Evolutionary conservation across 2,888 invertebrate genomes (phyloP).

Genomic region (Lasioglossum morio): DNA sequence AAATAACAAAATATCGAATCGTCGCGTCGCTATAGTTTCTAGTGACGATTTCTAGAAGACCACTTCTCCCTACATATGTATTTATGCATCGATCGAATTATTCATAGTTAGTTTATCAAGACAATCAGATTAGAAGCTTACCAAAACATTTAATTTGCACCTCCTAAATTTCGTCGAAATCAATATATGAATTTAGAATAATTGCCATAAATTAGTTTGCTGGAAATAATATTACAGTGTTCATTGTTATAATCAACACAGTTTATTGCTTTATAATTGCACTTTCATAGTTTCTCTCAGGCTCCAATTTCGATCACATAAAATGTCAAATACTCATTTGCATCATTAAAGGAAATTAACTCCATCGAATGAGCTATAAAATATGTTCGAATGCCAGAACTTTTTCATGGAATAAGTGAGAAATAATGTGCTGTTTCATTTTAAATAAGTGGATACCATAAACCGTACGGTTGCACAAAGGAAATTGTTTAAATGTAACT

Average conservation of each 20-base stretch:
- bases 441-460: neutral
- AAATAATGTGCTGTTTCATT: neutral
- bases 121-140: too few species aligned
- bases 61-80: too few species aligned
- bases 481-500: slow-evolving; percentile 1
- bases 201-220: too few species aligned
- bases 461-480: neutral
- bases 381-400: neutral
- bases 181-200: neutral
- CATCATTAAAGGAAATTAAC: neutral
- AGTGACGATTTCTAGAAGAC: too few species aligned
- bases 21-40: too few species aligned
- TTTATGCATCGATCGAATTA: too few species aligned
- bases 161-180: neutral
- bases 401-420: neutral
- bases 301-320: neutral
- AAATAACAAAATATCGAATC: too few species aligned
- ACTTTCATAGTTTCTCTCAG: neutral
- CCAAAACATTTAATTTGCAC: too few species aligned
- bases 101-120: too few species aligned
- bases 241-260: neutral
- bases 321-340: neutral
- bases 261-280: neutral
- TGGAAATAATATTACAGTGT: neutral
- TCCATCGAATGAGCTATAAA: neutral